Percentiles rank a stretch among this genome's conserved stretches.
Conservation (phyloP, 2,113 vertebrate genomes). For the Datnioides undecimradiatus region DNA sequence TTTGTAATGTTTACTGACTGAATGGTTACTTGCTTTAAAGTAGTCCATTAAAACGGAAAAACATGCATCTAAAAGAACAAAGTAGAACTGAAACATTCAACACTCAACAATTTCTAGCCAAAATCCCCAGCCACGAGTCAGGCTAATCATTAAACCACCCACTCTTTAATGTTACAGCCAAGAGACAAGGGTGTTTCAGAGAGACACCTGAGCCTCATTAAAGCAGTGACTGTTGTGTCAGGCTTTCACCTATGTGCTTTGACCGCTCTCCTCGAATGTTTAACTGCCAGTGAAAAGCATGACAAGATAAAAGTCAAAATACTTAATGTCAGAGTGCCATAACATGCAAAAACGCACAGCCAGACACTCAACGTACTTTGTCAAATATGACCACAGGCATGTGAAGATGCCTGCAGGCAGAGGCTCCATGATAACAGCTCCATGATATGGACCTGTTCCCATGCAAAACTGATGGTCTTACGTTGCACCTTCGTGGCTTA, state of each 20-base stretch:
- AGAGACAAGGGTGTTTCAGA: neutral
- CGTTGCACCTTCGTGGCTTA: neutral
- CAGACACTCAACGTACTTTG: conserved; percentile 23
- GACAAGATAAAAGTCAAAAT: conserved; percentile 31
- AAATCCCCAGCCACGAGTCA: neutral
- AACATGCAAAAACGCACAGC: conserved; percentile 64
- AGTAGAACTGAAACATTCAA: neutral
- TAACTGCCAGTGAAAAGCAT: conserved; percentile 24
- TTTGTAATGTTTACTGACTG: neutral
- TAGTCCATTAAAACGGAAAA: neutral
- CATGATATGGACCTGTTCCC: neutral
- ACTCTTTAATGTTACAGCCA: neutral
- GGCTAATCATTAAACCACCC: conserved; percentile 15
- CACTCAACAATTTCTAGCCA: neutral
- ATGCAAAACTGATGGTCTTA: conserved; percentile 20
- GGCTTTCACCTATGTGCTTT: neutral
- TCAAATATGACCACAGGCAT: conserved; percentile 11
- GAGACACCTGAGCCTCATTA: neutral
- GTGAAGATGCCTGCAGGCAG: neutral
- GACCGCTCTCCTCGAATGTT: conserved; percentile 21
- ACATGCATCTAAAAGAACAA: neutral
- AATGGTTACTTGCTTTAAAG: neutral
- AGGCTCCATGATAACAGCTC: conserved; percentile 46
- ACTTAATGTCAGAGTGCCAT: neutral
- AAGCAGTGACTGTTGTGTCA: neutral